A percentile compares a stretch with the other conserved stretches of the same genome.
These are phyloP conservation scores for Napeogenes inachia DNA, from an alignment of 2,888 invertebrate species.

Conservation along the genomic window DNA sequence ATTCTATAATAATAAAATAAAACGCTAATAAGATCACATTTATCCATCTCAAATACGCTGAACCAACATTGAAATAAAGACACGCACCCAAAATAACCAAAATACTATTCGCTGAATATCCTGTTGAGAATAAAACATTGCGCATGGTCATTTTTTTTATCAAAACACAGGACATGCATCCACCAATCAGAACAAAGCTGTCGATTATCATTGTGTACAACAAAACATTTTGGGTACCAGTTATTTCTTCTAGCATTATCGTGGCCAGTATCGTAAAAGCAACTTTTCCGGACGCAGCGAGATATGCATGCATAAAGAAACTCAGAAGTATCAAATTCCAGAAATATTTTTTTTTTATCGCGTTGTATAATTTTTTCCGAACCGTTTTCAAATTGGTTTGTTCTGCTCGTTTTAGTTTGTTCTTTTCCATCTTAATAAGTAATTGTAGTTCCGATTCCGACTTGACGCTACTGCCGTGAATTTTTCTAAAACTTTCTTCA, in stretches of 20 bases:
- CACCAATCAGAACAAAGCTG: constrained; percentile 24
- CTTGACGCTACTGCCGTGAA: constrained; percentile 19
- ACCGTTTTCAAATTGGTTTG: constrained; percentile 7
- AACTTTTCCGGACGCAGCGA: constrained; percentile 27
- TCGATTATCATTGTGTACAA: constrained; percentile 25
- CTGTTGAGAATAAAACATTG: constrained; percentile 24
- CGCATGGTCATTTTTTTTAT: constrained; percentile 25
- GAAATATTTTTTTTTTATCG: constrained; percentile 24
- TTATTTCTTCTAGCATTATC: constrained; percentile 28
- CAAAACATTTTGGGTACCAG: constrained; percentile 25
- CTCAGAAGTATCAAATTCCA: constrained; percentile 23
- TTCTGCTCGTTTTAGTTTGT: constrained; percentile 15
- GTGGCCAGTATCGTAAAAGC: constrained; percentile 27
- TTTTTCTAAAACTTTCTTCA: constrained; percentile 16
- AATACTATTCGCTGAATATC: constrained; percentile 19
- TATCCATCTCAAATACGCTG: constrained; percentile 20
- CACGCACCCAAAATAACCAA: constrained; percentile 22
- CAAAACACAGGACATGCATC: constrained; percentile 21
- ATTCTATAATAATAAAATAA: constrained; percentile 33
- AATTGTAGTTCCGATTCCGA: constrained; percentile 28
- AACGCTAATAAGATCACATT: constrained; percentile 29
- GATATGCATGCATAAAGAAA: constrained; percentile 19
- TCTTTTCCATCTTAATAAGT: constrained; percentile 26
- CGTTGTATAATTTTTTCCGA: constrained; percentile 13
- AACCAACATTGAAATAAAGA: constrained; percentile 23